These are phyloP conservation scores for Dinomys branickii DNA, from an alignment of 2,113 vertebrate genomes.

Conservation along the genomic window DNA sequence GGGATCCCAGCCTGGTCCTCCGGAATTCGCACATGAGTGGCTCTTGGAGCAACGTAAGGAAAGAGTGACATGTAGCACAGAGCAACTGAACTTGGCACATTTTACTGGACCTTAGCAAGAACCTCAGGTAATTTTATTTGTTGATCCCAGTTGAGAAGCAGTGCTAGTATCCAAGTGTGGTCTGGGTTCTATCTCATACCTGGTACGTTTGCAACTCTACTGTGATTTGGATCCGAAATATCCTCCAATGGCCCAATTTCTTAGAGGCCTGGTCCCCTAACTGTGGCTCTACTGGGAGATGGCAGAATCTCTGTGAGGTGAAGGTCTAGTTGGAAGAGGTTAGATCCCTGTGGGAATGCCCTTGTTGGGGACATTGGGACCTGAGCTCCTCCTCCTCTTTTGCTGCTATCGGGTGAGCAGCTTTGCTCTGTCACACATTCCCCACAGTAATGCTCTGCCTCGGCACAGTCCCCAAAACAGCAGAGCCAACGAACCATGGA, in stretches of 20 bases:
- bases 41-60: not conserved
- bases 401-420: not conserved
- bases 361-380: not conserved
- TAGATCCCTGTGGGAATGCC: not conserved
- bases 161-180: not conserved
- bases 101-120: not conserved
- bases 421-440: fast-evolving
- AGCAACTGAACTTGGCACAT: not conserved
- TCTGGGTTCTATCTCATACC: not conserved
- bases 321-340: not conserved
- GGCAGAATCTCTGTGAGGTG: not conserved
- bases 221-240: not conserved
- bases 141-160: not conserved
- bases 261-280: not conserved
- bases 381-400: too few species aligned
- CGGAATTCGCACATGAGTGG: not conserved
- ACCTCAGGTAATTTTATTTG: not conserved
- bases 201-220: not conserved
- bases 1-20: not conserved
- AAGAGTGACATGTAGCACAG: not conserved
- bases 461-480: not conserved
- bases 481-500: not conserved
- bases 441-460: not conserved
- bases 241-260: not conserved
- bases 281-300: not conserved